phyloP scores from a whole-genome alignment of 2,113 vertebrate genomes.

The Lampris incognitus region DNA sequence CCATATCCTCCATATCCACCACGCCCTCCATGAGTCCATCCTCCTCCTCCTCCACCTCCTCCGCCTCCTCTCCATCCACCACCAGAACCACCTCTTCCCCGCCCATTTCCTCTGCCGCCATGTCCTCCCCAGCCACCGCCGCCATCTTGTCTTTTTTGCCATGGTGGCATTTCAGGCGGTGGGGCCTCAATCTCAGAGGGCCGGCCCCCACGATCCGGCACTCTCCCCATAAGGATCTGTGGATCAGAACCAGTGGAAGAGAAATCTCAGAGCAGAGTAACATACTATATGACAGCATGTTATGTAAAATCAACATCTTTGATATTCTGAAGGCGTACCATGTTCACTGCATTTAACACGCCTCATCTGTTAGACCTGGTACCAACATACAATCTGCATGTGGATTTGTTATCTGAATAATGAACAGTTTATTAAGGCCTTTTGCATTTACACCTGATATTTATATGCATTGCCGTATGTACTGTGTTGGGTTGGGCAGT shows the following conservation, averaged over 20 bases:
- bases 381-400: no score
- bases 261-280: neutral
- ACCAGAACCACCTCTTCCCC: constrained; percentile 45
- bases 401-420: no score
- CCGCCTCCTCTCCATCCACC: constrained; percentile 53
- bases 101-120: constrained; percentile 72
- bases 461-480: no score
- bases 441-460: no score
- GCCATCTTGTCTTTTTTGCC: constrained; percentile 93
- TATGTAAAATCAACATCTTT: no score
- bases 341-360: no score
- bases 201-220: constrained; percentile 94
- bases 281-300: no score
- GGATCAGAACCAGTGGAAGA: neutral
- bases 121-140: constrained; percentile 82
- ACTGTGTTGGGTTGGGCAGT: no score
- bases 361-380: no score
- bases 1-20: constrained; percentile 47
- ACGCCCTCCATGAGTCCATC: constrained; percentile 55
- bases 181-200: constrained; percentile 93
- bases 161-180: constrained; percentile 94
- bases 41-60: constrained; percentile 58
- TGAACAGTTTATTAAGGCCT: no score
- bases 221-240: constrained; percentile 95
- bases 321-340: no score